Base-by-base conservation (phyloP, 1,140 invertebrate species). In the Capitella teleta region DNA sequence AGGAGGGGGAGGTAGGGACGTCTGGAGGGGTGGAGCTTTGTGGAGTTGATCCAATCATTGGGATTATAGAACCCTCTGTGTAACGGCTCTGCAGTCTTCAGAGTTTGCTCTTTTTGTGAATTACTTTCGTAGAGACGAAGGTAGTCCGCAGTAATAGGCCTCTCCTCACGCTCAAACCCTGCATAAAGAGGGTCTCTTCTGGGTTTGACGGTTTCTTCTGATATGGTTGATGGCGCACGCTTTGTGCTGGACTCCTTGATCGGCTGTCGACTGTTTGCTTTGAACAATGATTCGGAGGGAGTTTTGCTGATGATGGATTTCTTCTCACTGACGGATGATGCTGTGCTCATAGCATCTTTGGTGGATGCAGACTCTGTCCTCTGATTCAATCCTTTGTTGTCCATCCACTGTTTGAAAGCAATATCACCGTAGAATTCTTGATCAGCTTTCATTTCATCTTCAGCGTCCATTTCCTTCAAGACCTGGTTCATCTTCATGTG, bases 401-500 rank as follows among this genome's bases (percentile, higher is more conserved):
- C 1, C 19, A n/a, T 16, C 8, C 10, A 18, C 4, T 19, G 2
- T 40, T 40, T 24, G 23, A 24, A 19, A 3, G 43, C 23, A 16
- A 45, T n/a, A 21, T 45, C 43, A 45, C 43, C 21, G 26, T 24
- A 45, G 19, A 16, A 28, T 12, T n/a, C n/a, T 18, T 18, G 6
- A 36, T 14, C 0, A 10, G 18, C 32, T 32, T 47, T 36, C 14
- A 16, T 36, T 24, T 19, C 6, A 18, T n/a, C 28, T 16, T 47
- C 30, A 19, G 45, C 45, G 19, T 32, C 45, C 5, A 47, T 47
- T 5, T 45, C 43, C 6, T 19, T 14, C 32, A 47, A 21, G 18
- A 36, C 61, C 26, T 70, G 59, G 40, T 64, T 59, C 63, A 71
- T 68, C 49, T 64, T 64, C 5, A 66, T 28, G 44, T 63, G 62